These are phyloP conservation scores for Artibeus lituratus DNA, from an alignment of 2,797 vertebrate genomes.

Conservation along the genomic window DNA sequence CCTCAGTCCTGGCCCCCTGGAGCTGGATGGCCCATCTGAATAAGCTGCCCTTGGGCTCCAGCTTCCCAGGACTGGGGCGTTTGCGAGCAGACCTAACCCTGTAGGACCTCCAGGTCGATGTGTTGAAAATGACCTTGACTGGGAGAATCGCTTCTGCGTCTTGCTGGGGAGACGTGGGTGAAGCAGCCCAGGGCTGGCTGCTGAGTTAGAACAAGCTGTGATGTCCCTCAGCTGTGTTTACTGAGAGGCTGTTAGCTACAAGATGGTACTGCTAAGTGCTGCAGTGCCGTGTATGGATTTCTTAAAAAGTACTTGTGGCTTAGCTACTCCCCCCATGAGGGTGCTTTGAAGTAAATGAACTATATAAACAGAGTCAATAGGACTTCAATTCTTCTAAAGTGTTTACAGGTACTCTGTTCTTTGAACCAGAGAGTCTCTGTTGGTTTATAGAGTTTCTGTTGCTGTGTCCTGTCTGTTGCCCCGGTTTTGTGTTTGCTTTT, in stretches of 20 bases:
- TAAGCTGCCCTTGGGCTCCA: neutral
- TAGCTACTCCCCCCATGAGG: neutral
- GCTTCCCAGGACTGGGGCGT: neutral
- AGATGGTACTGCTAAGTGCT: neutral
- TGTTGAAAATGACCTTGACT: neutral
- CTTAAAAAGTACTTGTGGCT: neutral
- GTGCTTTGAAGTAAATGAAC: neutral
- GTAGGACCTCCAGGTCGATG: accelerated
- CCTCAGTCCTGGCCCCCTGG: neutral
- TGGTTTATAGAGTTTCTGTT: neutral
- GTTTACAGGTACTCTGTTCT: neutral
- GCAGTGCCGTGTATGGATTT: neutral
- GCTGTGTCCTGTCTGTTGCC: neutral
- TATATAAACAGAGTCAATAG: neutral
- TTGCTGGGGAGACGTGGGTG: neutral
- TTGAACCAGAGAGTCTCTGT: neutral
- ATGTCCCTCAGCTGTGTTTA: neutral
- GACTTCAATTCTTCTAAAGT: neutral
- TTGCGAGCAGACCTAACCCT: neutral
- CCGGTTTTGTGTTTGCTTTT: neutral
- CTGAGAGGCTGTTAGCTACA: neutral
- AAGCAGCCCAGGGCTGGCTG: neutral
- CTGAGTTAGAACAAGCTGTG: neutral
- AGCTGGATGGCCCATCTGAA: neutral
- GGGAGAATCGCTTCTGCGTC: neutral